Evolutionary conservation across 2,888 invertebrate species (phyloP).

Genomic region (Lycocerus yunnanus): DNA sequence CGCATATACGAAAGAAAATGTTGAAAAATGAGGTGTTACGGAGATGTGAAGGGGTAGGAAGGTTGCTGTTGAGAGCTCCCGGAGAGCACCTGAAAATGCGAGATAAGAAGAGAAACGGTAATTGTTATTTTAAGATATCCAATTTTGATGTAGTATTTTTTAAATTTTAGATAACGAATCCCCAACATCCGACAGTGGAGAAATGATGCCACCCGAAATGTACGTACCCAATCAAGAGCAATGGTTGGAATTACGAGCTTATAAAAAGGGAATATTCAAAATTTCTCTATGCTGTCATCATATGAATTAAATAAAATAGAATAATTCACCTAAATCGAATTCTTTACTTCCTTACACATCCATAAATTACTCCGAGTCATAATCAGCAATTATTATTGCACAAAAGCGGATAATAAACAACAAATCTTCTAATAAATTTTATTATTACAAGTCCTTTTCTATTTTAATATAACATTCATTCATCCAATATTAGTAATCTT

Average conservation of each 20-base stretch:
- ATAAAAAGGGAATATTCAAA: slow-evolving; percentile 41
- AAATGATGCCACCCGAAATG: slow-evolving; percentile 87
- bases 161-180: slow-evolving; percentile 48
- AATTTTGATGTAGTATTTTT: not conserved
- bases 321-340: too few species aligned
- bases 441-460: slow-evolving; percentile 4
- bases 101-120: slow-evolving; percentile 44
- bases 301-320: too few species aligned
- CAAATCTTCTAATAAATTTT: not conserved
- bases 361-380: too few species aligned
- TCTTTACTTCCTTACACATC: too few species aligned
- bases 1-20: slow-evolving; percentile 62
- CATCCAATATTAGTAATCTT: slow-evolving; percentile 1
- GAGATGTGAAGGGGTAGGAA: slow-evolving; percentile 85
- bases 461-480: slow-evolving; percentile 1
- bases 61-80: slow-evolving; percentile 76
- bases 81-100: slow-evolving; percentile 83
- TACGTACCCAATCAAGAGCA: slow-evolving; percentile 90
- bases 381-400: too few species aligned
- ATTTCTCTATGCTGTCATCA: slow-evolving; percentile 41
- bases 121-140: not conserved
- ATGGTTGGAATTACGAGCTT: slow-evolving; percentile 79
- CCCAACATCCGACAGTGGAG: slow-evolving; percentile 54
- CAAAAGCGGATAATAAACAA: not conserved
- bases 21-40: slow-evolving; percentile 68